Percentiles rank a stretch among this genome's conserved stretches.
These are phyloP conservation scores for Sebastes taczanowskii DNA, from an alignment of 2,797 vertebrate species.

Conservation along the genomic window DNA sequence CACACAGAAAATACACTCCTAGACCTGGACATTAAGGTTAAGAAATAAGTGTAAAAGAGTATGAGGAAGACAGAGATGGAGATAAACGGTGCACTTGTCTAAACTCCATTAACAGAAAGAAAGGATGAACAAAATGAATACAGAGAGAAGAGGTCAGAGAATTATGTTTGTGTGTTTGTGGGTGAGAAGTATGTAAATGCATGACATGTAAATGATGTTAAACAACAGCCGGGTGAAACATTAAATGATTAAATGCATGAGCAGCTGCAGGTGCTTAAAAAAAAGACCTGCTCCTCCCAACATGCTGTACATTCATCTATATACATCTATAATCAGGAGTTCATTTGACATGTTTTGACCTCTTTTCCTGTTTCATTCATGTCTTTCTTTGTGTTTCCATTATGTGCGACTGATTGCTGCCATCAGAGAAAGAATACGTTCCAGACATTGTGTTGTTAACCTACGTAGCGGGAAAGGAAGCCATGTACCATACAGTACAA, in stretches of 20 bases:
- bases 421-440: slow-evolving; percentile 8
- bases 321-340: not conserved
- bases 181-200: not conserved
- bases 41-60: not conserved
- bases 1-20: not conserved
- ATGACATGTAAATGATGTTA: not conserved
- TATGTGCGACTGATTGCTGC: slow-evolving; percentile 15
- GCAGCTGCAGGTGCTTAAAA: slow-evolving; percentile 31
- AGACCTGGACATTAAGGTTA: not conserved
- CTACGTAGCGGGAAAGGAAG: not conserved
- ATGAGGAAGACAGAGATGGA: not conserved
- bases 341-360: not conserved
- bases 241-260: slow-evolving; percentile 39
- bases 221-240: slow-evolving; percentile 3
- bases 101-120: not conserved
- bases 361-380: not conserved
- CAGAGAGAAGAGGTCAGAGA: not conserved
- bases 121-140: not conserved
- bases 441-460: slow-evolving; percentile 25
- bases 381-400: slow-evolving; percentile 15
- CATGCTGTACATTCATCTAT: slow-evolving; percentile 19
- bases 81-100: not conserved
- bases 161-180: not conserved
- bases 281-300: not conserved
- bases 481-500: not conserved